phyloP scores from a whole-genome alignment of 2,797 vertebrate species.

The Sphaeramia orbicularis region DNA sequence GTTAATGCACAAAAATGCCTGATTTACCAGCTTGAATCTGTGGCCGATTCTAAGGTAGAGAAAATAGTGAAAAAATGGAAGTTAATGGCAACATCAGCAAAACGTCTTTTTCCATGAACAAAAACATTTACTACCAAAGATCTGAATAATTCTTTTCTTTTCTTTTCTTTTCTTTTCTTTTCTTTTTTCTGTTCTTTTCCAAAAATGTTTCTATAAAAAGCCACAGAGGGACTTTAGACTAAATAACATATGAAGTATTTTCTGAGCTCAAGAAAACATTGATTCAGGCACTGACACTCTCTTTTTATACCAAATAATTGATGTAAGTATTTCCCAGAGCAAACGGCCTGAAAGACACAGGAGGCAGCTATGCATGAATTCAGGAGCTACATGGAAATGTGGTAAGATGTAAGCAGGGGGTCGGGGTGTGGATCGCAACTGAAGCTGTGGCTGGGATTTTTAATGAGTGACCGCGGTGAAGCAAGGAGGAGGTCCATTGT shows the following conservation, averaged over 20 bases:
- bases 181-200: constrained; percentile 1
- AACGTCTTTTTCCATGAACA: too few relatives aligned
- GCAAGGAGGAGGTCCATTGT: constrained; percentile 65
- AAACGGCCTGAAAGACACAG: constrained; percentile 25
- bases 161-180: too few relatives aligned
- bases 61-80: too few relatives aligned
- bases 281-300: constrained; percentile 7
- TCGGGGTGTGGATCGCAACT: constrained; percentile 49
- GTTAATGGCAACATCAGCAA: too few relatives aligned
- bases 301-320: constrained; percentile 30
- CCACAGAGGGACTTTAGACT: neutral
- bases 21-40: too few relatives aligned
- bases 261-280: constrained; percentile 13
- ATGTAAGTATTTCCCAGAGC: constrained; percentile 27
- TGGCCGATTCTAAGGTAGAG: too few relatives aligned
- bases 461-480: constrained; percentile 68
- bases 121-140: too few relatives aligned
- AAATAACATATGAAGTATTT: constrained; percentile 11
- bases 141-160: too few relatives aligned
- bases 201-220: neutral
- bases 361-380: constrained; percentile 56
- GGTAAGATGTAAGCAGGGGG: constrained; percentile 37
- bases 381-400: constrained; percentile 42
- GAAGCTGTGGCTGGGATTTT: constrained; percentile 65
- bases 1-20: too few relatives aligned